Evolutionary conservation across 2,113 vertebrate species (phyloP).

Genomic region (Rhinogobius similis): DNA sequence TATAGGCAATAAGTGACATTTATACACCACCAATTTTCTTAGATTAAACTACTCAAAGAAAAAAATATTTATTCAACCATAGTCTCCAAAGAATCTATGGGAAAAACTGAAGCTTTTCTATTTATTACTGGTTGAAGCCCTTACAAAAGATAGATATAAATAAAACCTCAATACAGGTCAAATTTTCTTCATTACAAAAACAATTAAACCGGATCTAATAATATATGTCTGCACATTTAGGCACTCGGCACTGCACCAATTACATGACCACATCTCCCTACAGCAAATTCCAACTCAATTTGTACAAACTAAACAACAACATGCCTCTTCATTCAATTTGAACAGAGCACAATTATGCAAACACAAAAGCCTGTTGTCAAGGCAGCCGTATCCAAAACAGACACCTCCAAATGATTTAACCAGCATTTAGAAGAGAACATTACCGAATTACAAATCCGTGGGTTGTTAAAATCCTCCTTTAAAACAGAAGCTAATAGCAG

Average conservation of each 20-base stretch:
- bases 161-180: background rate
- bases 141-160: background rate
- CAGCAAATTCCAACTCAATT: conserved; percentile 7
- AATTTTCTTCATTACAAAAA: background rate
- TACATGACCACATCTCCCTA: background rate
- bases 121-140: background rate
- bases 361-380: conserved; percentile 18
- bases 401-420: conserved; percentile 54
- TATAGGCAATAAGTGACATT: too few relatives aligned
- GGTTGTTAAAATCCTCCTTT: conserved; percentile 54
- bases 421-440: conserved; percentile 50
- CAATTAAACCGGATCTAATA: too few relatives aligned
- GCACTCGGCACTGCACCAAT: background rate
- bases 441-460: conserved; percentile 61
- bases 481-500: conserved; percentile 61
- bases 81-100: too few relatives aligned
- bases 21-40: too few relatives aligned
- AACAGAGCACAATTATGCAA: conserved; percentile 28
- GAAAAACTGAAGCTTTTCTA: background rate
- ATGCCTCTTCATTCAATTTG: conserved; percentile 41
- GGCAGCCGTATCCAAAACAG: conserved; percentile 45
- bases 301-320: conserved; percentile 28
- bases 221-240: background rate
- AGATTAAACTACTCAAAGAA: too few relatives aligned
- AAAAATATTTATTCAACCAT: too few relatives aligned